These are phyloP conservation scores for Leptarthrus brevirostris DNA, from an alignment of 2,888 invertebrate genomes.

Conservation along the genomic window DNA sequence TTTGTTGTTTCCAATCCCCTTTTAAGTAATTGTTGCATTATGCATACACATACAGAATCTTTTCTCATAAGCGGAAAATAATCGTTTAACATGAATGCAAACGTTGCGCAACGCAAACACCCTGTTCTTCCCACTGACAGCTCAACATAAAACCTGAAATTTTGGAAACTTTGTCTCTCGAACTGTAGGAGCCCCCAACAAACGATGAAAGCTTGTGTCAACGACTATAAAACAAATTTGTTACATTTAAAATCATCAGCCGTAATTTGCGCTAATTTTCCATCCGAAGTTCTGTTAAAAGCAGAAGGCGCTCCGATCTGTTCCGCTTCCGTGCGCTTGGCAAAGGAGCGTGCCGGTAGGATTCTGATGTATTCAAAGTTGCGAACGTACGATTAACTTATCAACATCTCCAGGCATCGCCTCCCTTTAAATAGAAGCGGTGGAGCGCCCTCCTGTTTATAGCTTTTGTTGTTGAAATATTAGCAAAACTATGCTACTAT, in stretches of 20 bases:
- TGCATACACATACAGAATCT: no score
- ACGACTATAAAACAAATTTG: conserved; percentile 16
- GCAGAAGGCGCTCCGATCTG: no score
- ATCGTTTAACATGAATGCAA: no score
- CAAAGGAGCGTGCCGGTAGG: neutral
- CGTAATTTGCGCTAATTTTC: conserved; percentile 22
- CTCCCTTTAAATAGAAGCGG: no score
- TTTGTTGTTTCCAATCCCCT: no score
- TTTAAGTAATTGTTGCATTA: no score
- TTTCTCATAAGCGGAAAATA: no score
- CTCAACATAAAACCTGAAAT: neutral
- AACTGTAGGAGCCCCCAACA: neutral
- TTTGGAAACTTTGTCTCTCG: conserved; percentile 17
- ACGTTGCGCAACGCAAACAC: no score
- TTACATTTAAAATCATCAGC: conserved; percentile 19
- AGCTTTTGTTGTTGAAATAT: neutral
- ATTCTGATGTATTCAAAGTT: neutral
- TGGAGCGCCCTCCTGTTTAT: no score
- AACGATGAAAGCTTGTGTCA: neutral
- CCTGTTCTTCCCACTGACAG: no score
- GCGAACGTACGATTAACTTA: conserved; percentile 21
- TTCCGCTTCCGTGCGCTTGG: neutral
- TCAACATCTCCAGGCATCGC: neutral
- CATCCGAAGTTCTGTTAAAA: neutral
- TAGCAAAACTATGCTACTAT: neutral